Evolutionary conservation across 2,888 invertebrate species (phyloP).

Genomic region (Pollenia labialis): DNA sequence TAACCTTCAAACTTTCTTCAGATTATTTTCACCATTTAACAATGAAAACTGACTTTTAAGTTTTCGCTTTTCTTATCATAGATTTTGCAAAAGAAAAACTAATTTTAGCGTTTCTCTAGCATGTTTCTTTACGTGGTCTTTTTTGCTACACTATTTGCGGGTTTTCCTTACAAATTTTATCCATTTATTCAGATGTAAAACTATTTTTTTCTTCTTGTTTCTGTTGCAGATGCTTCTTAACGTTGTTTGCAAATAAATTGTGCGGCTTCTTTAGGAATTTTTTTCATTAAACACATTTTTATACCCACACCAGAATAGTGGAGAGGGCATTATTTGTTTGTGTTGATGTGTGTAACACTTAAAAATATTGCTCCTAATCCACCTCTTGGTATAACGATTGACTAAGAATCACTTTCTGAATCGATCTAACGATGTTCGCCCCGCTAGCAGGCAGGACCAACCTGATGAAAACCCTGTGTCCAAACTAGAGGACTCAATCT

Average conservation of each 20-base stretch:
- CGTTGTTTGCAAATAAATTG: constrained; percentile 63
- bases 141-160: constrained; percentile 47
- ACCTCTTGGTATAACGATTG: too few relatives aligned
- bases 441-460: too few relatives aligned
- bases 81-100: constrained; percentile 35
- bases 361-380: too few relatives aligned
- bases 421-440: too few relatives aligned
- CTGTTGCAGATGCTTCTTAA: constrained; percentile 44
- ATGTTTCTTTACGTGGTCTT: constrained; percentile 36
- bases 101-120: constrained; percentile 27
- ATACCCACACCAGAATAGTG: too few relatives aligned
- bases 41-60: constrained; percentile 9
- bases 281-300: not conserved
- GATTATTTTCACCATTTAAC: constrained; percentile 8
- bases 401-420: too few relatives aligned
- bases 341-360: too few relatives aligned
- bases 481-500: too few relatives aligned
- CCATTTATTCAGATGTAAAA: constrained; percentile 54
- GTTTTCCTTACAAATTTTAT: constrained; percentile 51
- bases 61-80: constrained; percentile 18
- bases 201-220: constrained; percentile 13
- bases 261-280: constrained; percentile 47
- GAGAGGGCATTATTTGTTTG: too few relatives aligned
- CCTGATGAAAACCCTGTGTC: too few relatives aligned
- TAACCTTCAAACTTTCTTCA: constrained; percentile 43